phyloP scores from a whole-genome alignment of 2,113 vertebrate genomes.

The Aegithalos caudatus region DNA sequence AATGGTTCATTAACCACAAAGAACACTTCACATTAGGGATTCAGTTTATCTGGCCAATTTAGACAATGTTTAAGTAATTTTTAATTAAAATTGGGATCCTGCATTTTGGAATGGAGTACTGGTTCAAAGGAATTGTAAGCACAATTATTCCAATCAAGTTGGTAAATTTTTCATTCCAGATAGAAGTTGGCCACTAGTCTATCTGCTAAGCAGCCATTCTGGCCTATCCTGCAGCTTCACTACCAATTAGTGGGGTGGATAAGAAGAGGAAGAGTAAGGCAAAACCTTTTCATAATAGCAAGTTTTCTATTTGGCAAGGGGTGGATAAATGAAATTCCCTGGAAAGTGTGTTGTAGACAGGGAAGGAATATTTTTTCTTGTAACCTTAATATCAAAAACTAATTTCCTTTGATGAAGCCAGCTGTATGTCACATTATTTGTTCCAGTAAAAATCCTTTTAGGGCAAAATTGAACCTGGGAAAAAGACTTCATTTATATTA shows the following conservation, averaged over 20 bases:
- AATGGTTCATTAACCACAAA: constrained; percentile 50
- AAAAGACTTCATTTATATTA: background rate
- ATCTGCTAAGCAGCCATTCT: background rate
- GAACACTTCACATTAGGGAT: constrained; percentile 21
- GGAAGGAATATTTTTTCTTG: background rate
- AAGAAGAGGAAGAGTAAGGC: background rate
- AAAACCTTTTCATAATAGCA: background rate
- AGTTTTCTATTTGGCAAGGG: background rate
- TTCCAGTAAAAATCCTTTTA: background rate
- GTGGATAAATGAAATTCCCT: background rate
- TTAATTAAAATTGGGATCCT: constrained; percentile 53
- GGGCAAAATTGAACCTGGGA: background rate
- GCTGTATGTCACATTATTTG: background rate
- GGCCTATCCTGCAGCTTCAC: background rate
- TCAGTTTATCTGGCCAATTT: constrained; percentile 51
- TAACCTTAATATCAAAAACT: background rate
- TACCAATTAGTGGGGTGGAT: background rate
- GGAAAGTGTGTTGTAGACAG: background rate
- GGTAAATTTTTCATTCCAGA: background rate
- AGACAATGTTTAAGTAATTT: constrained; percentile 49
- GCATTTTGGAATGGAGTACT: background rate
- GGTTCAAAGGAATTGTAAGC: constrained; percentile 4
- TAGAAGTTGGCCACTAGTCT: background rate
- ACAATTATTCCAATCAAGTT: background rate
- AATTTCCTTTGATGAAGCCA: constrained; percentile 4